Evolutionary conservation across 2,797 vertebrate genomes (phyloP).

Genomic region (Setipinna tenuifilis): DNA sequence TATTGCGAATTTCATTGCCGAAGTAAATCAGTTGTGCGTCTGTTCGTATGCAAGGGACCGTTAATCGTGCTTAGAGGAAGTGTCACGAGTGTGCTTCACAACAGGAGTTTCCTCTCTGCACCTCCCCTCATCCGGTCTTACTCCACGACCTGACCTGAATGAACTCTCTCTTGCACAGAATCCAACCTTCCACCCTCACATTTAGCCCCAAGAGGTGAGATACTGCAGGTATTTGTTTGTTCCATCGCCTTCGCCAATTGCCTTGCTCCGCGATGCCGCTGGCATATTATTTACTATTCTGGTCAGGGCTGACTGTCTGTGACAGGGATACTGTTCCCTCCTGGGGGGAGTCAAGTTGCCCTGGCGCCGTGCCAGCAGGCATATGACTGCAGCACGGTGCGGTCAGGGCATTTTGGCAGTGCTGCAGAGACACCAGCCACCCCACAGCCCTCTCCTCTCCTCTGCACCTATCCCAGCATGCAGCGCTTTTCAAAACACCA

Average conservation of each 20-base stretch:
- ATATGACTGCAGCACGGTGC: constrained; percentile 83
- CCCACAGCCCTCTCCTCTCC: constrained; percentile 19
- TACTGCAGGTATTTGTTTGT: constrained; percentile 80
- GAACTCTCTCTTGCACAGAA: constrained; percentile 41
- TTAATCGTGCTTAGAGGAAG: too few species aligned
- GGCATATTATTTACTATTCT: constrained; percentile 90
- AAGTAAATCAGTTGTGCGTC: too few species aligned
- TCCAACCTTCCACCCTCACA: constrained; percentile 48
- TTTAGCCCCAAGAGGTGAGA: constrained; percentile 68
- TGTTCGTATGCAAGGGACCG: too few species aligned
- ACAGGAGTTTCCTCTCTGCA: constrained; percentile 45
- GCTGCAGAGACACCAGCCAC: constrained; percentile 57
- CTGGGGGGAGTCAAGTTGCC: constrained; percentile 75
- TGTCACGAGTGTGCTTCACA: neutral
- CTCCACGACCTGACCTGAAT: too few species aligned
- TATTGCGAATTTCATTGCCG: neutral
- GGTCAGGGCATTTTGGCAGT: constrained; percentile 61
- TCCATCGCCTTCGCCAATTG: constrained; percentile 58
- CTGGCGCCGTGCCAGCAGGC: constrained; percentile 79
- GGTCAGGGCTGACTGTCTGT: constrained; percentile 82
- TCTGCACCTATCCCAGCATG: constrained; percentile 25
- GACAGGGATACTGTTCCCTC: constrained; percentile 82
- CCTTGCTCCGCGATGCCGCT: constrained; percentile 67
- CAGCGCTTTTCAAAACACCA: neutral
- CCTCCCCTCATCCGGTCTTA: too few species aligned